Conservation (phyloP, 1,140 invertebrate genomes). For the Panagrolaimus sp. region DNA sequence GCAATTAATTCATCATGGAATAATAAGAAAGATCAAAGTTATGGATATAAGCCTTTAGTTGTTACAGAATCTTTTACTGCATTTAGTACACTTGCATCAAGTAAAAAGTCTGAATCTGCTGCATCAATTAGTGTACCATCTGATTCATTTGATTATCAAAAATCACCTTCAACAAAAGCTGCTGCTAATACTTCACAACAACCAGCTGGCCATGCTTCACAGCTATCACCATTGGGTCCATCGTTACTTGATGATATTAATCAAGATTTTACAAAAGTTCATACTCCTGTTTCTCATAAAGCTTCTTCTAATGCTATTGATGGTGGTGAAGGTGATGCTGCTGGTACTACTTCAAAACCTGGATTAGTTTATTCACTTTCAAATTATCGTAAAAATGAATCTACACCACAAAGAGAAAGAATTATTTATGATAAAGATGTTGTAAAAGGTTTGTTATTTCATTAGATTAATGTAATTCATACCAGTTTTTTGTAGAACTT, state of each 20-base stretch:
- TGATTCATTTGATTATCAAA: slow-evolving; percentile 6
- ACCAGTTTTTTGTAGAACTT: no score
- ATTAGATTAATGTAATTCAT: no score
- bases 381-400: background rate
- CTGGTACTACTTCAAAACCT: background rate
- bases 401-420: background rate
- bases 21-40: no score
- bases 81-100: background rate
- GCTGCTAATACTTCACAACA: background rate
- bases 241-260: background rate
- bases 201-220: background rate
- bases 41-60: background rate
- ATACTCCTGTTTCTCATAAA: background rate
- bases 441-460: no score
- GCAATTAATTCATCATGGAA: no score
- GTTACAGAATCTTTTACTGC: background rate
- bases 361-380: slow-evolving; percentile 3
- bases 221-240: background rate
- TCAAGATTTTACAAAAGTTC: background rate
- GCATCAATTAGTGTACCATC: background rate
- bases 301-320: background rate
- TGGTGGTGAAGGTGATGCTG: background rate
- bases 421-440: background rate
- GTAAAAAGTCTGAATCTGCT: background rate
- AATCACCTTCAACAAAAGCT: background rate